These are phyloP conservation scores for Aphelenchoides bicaudatus DNA, from an alignment of 2,888 invertebrate species.

Conservation along the genomic window DNA sequence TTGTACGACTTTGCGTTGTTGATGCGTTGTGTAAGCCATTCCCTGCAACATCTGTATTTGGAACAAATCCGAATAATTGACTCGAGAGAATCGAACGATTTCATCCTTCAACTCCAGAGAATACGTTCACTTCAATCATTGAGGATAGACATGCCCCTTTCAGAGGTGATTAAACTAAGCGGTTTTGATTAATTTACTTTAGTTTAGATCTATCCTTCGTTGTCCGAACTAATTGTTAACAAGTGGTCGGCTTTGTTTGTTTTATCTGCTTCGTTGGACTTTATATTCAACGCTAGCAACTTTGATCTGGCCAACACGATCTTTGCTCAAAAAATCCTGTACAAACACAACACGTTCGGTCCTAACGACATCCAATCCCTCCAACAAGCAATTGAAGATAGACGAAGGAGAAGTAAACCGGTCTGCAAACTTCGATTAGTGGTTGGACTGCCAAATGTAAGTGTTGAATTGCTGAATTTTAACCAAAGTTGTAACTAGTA, in stretches of 20 bases:
- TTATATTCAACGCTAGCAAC: neutral
- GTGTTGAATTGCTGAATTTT: too few relatives aligned
- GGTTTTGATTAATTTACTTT: neutral
- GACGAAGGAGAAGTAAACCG: neutral
- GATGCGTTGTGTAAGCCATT: neutral
- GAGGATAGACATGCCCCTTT: neutral
- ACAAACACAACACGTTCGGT: slow-evolving; percentile 5
- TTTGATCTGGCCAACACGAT: neutral
- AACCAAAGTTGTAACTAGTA: neutral
- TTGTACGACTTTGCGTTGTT: slow-evolving; percentile 1
- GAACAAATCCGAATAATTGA: slow-evolving; percentile 5
- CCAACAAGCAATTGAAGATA: neutral
- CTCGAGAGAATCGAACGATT: slow-evolving; percentile 2
- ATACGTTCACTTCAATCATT: neutral
- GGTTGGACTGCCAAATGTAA: slow-evolving; percentile 3
- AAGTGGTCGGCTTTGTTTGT: neutral
- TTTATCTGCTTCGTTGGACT: slow-evolving; percentile 1
- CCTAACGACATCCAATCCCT: neutral
- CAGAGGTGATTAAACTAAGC: neutral
- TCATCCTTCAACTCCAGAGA: slow-evolving; percentile 3
- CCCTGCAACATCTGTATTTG: slow-evolving; percentile 3
- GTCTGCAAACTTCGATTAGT: neutral
- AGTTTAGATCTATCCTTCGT: slow-evolving; percentile 48
- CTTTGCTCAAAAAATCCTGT: neutral
- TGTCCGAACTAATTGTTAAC: slow-evolving; percentile 62